phyloP scores from a whole-genome alignment of 2,113 vertebrate species.

The Bubalus kerabau region DNA sequence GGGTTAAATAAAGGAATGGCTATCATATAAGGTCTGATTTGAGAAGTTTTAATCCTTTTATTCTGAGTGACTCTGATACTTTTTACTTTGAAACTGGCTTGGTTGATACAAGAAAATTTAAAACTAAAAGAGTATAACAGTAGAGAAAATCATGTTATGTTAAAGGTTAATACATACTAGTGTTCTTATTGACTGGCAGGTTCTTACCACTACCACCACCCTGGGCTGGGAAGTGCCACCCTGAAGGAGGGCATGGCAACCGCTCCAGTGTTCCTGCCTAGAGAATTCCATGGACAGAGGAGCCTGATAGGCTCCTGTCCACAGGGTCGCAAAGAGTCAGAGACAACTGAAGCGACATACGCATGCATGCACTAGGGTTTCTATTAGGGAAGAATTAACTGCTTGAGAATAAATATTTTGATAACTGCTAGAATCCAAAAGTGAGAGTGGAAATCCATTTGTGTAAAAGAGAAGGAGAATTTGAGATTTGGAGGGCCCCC shows the following conservation, averaged over 20 bases:
- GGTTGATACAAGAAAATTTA: not conserved
- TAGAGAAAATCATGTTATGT: not conserved
- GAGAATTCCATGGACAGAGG: not conserved
- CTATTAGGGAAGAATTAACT: not conserved
- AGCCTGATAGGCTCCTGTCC: not conserved
- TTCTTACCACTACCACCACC: not conserved
- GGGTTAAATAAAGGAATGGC: not conserved
- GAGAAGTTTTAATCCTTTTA: not conserved
- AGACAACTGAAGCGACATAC: accelerated
- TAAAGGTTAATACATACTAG: not conserved
- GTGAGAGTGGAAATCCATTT: not conserved
- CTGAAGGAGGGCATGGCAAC: not conserved
- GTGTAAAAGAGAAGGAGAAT: not conserved
- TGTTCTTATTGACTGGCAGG: not conserved
- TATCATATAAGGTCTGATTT: not conserved
- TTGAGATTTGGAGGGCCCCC: not conserved
- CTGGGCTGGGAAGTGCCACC: not conserved
- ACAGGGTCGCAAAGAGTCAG: not conserved
- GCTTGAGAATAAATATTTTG: not conserved
- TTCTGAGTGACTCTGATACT: not conserved
- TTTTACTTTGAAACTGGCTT: slow-evolving; percentile 14
- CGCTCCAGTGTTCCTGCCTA: not conserved
- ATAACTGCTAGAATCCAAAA: not conserved
- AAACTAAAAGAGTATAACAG: not conserved
- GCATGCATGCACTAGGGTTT: not conserved